phyloP scores from a whole-genome alignment of 2,888 invertebrate species.

The Micropterix aruncella region DNA sequence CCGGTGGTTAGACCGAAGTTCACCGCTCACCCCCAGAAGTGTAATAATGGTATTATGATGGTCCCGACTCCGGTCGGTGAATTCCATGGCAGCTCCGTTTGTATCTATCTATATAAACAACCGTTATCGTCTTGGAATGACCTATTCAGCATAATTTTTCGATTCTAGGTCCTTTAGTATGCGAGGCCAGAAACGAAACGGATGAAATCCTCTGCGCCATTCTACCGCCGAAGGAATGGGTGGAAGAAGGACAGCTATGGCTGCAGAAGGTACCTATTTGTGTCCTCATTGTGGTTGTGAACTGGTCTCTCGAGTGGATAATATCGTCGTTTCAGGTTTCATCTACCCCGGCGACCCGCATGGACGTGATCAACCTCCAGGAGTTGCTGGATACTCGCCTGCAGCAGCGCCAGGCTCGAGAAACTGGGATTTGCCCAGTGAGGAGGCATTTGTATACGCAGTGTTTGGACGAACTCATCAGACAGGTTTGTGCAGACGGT shows the following conservation, averaged over 20 bases:
- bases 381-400: constrained; percentile 87
- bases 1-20: no score
- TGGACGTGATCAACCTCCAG: constrained; percentile 92
- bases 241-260: constrained; percentile 86
- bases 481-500: constrained; percentile 21
- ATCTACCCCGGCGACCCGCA: constrained; percentile 87
- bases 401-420: constrained; percentile 85
- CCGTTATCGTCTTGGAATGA: no score
- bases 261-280: constrained; percentile 76
- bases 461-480: constrained; percentile 65
- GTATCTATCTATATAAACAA: no score
- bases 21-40: no score
- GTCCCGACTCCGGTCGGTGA: no score
- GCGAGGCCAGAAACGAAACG: constrained; percentile 62
- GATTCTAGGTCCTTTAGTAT: not conserved
- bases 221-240: constrained; percentile 90
- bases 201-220: constrained; percentile 89
- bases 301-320: no score
- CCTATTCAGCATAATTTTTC: not conserved
- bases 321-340: no score
- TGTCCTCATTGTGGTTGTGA: no score
- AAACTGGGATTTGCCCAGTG: constrained; percentile 93
- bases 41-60: no score
- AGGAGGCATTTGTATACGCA: constrained; percentile 89
- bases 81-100: no score